Base-by-base conservation (phyloP, 1,140 invertebrate genomes). In the Leptopilina clavipes region DNA sequence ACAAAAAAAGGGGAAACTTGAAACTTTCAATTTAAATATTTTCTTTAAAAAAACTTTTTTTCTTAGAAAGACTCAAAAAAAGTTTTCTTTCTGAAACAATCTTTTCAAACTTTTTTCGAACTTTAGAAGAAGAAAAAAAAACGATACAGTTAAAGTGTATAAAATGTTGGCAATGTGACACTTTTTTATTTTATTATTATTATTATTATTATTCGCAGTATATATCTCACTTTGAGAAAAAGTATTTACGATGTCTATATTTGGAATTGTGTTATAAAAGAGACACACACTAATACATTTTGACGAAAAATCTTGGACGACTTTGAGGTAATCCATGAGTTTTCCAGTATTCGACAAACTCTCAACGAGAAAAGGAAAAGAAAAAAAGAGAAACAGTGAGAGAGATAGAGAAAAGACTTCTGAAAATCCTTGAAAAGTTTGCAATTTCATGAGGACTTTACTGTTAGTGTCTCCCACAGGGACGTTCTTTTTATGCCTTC, bases 261-360 rank as follows among this genome's bases (percentile, higher is more conserved):
- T 9, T 17, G 52, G 6, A 31, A 31, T 25, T 65, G 59, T 65
- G 56, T 25, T 31, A 31, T 31, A 31, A 1, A 8, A 17, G 1
- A 17, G 6, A 17, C n/a, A 17, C 14, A 52, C n/a, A 52, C 19
- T 14, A 25, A 1, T 14, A 3, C 25, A n/a, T 19, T n/a, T 8
- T 65, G 14, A 22, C 11, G 25, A n/a, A 65, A n/a, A 65, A 31
- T 65, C 59, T 65, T 65, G 59, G 14, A 14, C 59, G 59, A 65
- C 59, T 65, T 65, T 31, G 59, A 65, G 22, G 59, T 65, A 65
- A 65, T 65, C 22, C 59, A 65, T 19, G 25, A 65, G 59, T 65
- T 65, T 65, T 37, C 25, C 59, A 65, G 25, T 65, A 7, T 19
- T 65, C 12, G 59, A 17, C 22, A 37, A 54, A 40, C 37, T 40